These are phyloP conservation scores for Lepidocolaptes lacrymiger DNA, from an alignment of 2,797 vertebrate genomes.

Conservation along the genomic window DNA sequence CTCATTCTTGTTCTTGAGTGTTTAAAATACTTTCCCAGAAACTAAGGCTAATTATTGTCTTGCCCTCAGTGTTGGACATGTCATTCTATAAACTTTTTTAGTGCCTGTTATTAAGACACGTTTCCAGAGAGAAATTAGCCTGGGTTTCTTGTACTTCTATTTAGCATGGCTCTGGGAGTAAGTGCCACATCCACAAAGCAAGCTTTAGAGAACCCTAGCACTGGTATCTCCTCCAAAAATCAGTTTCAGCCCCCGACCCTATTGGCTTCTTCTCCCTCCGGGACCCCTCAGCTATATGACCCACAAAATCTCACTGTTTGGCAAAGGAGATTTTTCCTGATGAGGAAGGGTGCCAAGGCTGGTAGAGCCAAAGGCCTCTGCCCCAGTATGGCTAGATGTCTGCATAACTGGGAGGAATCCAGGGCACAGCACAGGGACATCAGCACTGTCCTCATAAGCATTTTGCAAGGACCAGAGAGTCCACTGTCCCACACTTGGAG, in stretches of 20 bases:
- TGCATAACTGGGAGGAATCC: not conserved
- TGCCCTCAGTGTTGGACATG: not conserved
- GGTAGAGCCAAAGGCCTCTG: not conserved
- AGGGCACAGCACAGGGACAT: not conserved
- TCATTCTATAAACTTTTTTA: not conserved
- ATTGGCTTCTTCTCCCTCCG: not conserved
- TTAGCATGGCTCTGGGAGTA: not conserved
- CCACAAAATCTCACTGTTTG: not conserved
- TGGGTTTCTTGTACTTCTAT: not conserved
- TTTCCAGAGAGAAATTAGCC: slow-evolving; percentile 19
- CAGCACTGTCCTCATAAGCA: accelerated
- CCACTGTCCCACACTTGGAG: not conserved
- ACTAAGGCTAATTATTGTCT: slow-evolving; percentile 9
- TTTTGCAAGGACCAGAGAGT: not conserved
- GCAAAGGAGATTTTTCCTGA: not conserved
- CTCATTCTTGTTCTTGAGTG: not conserved
- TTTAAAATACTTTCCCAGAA: slow-evolving; percentile 10
- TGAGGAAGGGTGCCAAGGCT: not conserved
- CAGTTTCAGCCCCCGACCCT: not conserved
- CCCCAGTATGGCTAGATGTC: accelerated
- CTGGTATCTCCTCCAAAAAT: not conserved
- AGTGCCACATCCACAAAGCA: not conserved
- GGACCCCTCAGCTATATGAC: not conserved
- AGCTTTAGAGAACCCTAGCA: not conserved
- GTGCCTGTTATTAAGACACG: not conserved